Evolutionary conservation across 2,113 vertebrate species (phyloP), one percentile per base, ranked within the genome.

Genomic region (Setophaga kirtlandii): DNA sequence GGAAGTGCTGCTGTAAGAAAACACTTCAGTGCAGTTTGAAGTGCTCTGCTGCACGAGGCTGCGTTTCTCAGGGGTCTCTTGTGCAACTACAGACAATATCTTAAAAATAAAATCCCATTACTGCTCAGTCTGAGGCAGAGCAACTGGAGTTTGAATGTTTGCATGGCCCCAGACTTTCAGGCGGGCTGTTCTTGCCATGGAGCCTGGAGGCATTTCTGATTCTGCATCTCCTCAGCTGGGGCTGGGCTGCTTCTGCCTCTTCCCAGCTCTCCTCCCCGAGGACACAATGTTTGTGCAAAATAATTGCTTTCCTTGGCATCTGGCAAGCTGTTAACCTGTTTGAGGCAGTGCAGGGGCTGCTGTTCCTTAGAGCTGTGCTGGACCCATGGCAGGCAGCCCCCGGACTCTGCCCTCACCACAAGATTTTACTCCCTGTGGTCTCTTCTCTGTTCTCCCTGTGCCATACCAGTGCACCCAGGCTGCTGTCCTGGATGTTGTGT

Each of bases 11-110:
- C 90, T 74, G 67, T 15, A 67, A 47, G 90, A 67, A 86, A 77
- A 83, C 88, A 88, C 95, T 95, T 91, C 59, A 91, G 67, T 6
- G 1, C 17, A 2, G 52, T 67, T 70, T 94, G 87, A 93, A 96
- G 92, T 75, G 90, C 64, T 75, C 47, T 94, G 55, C 62, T 76
- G 42, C 82, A 79, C 37, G 41, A 33, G 41, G 41, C 56, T 5
- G 3, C 2, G 0, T 64, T 76, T 85, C 59, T 87, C 74, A 60
- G 52, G 33, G 64, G 49, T 53, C 67, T 95, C 55, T 73, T 58
- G 65, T 77, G 84, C 42, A 85, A 5, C 60, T 76, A 3, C 55
- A 68, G 49, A 25, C 35, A 24, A 25, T 31, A 35, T 28, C 56
- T 53, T 55, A 59, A 77, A 82, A 94, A 82, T 24, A 46, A 94